phyloP scores from a whole-genome alignment of 2,797 vertebrate genomes.

The Aeoliscus strigatus region DNA sequence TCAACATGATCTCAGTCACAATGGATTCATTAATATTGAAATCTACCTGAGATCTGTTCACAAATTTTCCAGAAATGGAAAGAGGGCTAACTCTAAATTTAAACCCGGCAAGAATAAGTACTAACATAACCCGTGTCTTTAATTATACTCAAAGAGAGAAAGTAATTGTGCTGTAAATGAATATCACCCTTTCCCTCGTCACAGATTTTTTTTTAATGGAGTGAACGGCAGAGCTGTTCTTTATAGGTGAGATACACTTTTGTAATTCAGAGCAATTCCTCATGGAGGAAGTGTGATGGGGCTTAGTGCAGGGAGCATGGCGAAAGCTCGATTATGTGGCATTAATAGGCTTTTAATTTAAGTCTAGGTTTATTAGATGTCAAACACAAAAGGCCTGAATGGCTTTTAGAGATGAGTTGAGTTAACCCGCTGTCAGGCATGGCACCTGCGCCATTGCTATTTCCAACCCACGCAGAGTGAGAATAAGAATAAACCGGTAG shows the following conservation, averaged over 20 bases:
- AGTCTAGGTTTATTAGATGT: slow-evolving; percentile 65
- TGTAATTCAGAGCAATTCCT: slow-evolving; percentile 50
- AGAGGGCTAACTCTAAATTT: background rate
- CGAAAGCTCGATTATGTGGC: slow-evolving; percentile 60
- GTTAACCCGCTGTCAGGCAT: slow-evolving; percentile 54
- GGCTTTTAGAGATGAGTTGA: slow-evolving; percentile 58
- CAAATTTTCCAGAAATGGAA: background rate
- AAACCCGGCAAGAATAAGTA: slow-evolving; percentile 5
- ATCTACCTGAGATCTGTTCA: too few relatives aligned
- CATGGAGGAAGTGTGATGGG: slow-evolving; percentile 31
- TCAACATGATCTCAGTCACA: too few relatives aligned
- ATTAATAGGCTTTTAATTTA: slow-evolving; percentile 73
- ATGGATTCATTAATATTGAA: too few relatives aligned
- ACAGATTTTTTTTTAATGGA: slow-evolving; percentile 42
- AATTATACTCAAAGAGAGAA: slow-evolving; percentile 6
- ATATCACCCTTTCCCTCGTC: slow-evolving; percentile 9
- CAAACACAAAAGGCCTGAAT: slow-evolving; percentile 65
- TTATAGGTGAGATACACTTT: slow-evolving; percentile 37
- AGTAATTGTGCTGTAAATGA: slow-evolving; percentile 6
- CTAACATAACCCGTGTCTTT: background rate
- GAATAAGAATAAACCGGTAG: slow-evolving; percentile 17
- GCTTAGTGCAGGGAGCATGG: slow-evolving; percentile 28
- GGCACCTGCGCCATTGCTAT: slow-evolving; percentile 43
- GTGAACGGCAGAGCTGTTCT: slow-evolving; percentile 35
- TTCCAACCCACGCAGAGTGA: slow-evolving; percentile 23